phyloP scores from a whole-genome alignment of 2,113 vertebrate species.

The Canis aureus region DNA sequence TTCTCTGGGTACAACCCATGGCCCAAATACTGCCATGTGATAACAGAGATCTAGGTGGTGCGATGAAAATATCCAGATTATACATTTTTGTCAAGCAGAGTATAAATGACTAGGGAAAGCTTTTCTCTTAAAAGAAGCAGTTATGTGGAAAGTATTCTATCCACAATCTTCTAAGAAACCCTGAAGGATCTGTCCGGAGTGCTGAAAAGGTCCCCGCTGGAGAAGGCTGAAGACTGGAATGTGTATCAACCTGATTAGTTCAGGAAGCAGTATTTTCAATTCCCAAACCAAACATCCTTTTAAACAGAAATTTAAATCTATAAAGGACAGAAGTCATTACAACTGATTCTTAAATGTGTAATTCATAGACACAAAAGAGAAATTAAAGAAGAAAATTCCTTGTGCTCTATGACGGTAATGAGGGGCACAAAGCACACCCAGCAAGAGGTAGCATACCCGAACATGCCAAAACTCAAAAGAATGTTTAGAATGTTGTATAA shows the following conservation, averaged over 20 bases:
- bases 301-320: neutral
- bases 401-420: neutral
- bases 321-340: neutral
- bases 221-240: neutral
- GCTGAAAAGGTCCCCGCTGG: conserved; percentile 74
- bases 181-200: conserved; percentile 86
- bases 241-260: neutral
- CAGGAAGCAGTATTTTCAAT: conserved; percentile 36
- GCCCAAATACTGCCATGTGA: neutral
- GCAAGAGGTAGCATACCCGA: neutral
- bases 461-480: neutral
- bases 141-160: neutral
- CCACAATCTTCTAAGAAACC: neutral
- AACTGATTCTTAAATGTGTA: neutral
- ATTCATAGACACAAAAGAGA: neutral
- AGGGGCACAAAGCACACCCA: neutral
- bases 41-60: neutral
- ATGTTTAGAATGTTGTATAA: neutral
- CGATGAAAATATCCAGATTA: neutral
- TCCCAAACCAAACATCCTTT: neutral
- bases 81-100: accelerated
- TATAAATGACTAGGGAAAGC: neutral
- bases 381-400: neutral
- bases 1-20: neutral
- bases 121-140: neutral